Evolutionary conservation across 2,797 vertebrate species (phyloP).

Genomic region (Schizothorax lantsangensis): DNA sequence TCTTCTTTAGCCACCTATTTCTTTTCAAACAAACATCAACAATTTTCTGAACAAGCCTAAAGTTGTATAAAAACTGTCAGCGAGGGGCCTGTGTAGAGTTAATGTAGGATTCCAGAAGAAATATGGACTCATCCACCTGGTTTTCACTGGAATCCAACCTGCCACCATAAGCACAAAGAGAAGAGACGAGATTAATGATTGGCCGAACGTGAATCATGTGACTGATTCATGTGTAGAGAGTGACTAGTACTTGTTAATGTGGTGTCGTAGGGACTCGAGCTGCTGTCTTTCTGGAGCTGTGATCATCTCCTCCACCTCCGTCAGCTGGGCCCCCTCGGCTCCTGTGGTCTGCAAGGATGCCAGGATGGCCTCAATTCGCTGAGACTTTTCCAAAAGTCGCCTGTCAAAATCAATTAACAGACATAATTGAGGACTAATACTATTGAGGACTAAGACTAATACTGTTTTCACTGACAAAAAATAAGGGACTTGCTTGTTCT

Average conservation of each 20-base stretch:
- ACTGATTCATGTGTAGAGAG: not conserved
- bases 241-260: constrained; percentile 88
- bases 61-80: constrained; percentile 56
- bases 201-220: not conserved
- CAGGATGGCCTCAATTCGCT: constrained; percentile 93
- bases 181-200: not conserved
- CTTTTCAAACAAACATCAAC: not conserved
- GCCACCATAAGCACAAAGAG: constrained; percentile 8
- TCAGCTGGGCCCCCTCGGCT: constrained; percentile 87
- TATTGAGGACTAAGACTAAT: not conserved
- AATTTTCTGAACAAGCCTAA: not conserved
- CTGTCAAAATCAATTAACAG: constrained; percentile 67
- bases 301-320: constrained; percentile 97
- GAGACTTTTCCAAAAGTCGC: constrained; percentile 92
- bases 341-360: constrained; percentile 91
- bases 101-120: constrained; percentile 89
- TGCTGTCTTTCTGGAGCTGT: constrained; percentile 90
- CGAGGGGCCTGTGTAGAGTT: constrained; percentile 67
- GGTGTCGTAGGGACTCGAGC: constrained; percentile 85
- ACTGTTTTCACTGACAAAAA: not conserved
- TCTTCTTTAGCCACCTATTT: not conserved
- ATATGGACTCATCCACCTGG: constrained; percentile 96
- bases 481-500: constrained; percentile 87
- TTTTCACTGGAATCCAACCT: constrained; percentile 95
- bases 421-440: not conserved